Evolutionary conservation across 2,888 invertebrate species (phyloP), one percentile per base, ranked within the genome.

Genomic region (Eupithecia centaureata): DNA sequence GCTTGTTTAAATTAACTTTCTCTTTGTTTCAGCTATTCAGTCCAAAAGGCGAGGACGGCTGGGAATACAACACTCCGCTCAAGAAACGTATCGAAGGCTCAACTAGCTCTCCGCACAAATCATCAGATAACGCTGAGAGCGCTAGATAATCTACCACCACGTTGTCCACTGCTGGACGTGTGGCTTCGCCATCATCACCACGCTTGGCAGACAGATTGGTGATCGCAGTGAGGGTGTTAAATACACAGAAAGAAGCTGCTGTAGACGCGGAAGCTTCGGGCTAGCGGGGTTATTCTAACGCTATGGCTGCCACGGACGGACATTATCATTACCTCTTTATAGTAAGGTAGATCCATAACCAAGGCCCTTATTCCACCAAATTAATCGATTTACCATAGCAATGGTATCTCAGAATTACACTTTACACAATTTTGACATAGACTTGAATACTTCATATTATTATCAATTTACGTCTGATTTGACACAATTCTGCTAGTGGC

Each of bases 1-100:
- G n/a, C 5, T 30, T 5, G 30, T 30, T 32, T 32, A 8, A 32
- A 8, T 8, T 7, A 8, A 32, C 1, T 10, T 8, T 32, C 8
- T 32, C 8, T 22, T 57, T 1, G 33, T 87, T 86, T 2, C 92
- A 96, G 96, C 81, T 95, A 63, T 97, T 97, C 91, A 95, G 94
- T 79, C 95, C 95, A 10, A 96, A 95, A 79, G 86, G 87, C 65
- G 96, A 96, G 57, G 95, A 94, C 35, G 94, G 93, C 0, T 95
- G 95, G 95, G 90, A 94, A 69, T 95, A 94, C 85, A 89, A 86
- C 73, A 81, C 84, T 27, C 94, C 95, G 4, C 90, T 95, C 38
- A 89, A 83, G 72, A 92, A 90, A 72, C 93, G 95, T 8, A 57
- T 81, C 52, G 82, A 74, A 35, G 77, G 58, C 47, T 1, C 73